These are phyloP conservation scores for Lytechinus pictus DNA, from an alignment of 35 echinoderm and acorn worm genomes.

Conservation along the genomic window DNA sequence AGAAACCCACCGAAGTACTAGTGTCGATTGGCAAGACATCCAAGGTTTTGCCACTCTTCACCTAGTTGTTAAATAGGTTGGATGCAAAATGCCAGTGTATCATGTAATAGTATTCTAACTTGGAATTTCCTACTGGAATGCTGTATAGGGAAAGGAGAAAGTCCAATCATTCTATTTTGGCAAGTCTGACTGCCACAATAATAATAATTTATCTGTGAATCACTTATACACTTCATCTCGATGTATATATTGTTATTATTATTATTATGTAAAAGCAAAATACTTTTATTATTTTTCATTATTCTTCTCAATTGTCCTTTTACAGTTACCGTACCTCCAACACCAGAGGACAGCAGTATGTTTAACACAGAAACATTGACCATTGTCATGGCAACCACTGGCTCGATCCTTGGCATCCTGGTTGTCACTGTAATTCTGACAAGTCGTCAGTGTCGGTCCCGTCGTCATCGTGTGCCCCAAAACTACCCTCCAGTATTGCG, in stretches of 20 bases:
- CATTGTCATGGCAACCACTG: constrained; percentile 68
- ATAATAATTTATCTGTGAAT: too few relatives aligned
- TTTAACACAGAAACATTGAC: constrained; percentile 63
- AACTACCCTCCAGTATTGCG: constrained; percentile 33
- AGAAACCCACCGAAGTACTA: too few relatives aligned
- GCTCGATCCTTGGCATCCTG: constrained; percentile 61
- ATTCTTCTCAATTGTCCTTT: not conserved
- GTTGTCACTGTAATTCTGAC: constrained; percentile 58
- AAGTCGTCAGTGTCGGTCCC: constrained; percentile 49
- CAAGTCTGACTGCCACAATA: too few relatives aligned
- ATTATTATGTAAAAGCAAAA: too few relatives aligned
- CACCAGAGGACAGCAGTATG: constrained; percentile 20
- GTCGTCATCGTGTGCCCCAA: constrained; percentile 12
- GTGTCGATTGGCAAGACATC: too few relatives aligned
- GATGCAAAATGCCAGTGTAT: too few relatives aligned
- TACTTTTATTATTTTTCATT: not conserved
- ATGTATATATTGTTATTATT: not conserved
- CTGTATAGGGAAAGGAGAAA: too few relatives aligned
- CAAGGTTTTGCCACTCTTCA: too few relatives aligned
- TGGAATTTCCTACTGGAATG: too few relatives aligned
- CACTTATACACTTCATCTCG: not conserved
- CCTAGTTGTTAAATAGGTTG: too few relatives aligned
- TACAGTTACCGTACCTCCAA: not conserved
- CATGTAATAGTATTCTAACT: too few relatives aligned
- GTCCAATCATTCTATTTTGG: too few relatives aligned